Base-by-base conservation (phyloP, 2,888 invertebrate genomes). In the Harpalus rufipes region DNA sequence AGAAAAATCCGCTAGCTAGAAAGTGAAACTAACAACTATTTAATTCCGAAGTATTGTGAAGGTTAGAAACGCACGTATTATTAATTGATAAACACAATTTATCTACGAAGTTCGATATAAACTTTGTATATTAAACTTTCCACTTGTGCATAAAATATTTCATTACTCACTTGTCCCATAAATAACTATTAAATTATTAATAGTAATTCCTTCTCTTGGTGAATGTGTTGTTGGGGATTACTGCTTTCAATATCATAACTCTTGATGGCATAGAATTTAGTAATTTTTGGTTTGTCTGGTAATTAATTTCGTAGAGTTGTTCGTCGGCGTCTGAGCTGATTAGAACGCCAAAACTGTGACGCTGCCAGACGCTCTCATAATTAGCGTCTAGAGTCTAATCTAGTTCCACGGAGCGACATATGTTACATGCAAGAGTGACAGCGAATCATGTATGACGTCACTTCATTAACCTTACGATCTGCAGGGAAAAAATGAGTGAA, bases 201-300 rank as follows among this genome's bases (percentile, higher is more conserved):
- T 32, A 32, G 3, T 32, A 32, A 32, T 32, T 32, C 5, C 32
- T 32, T 6, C 5, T 32, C 6, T 32, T 32, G 32, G 32, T 32
- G 32, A 32, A 32, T 32, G 32, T 5, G 5, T 6, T 32, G 32
- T 32, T 32, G n/a, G 68, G 25, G 68, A 68, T 68, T 14, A 39
- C 41, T 32, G 39, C 68, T 68, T 68, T 68, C 39, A 65, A 25
- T 21, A 21, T 68, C 12, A n/a, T n/a, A 12, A 7, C 39, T 41
- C 39, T 68, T 68, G 32, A 39, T 68, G 41, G 32, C 16, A 68
- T 39, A 41, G 41, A 74, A 74, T 44, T 44, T 18, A 44, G 44
- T 74, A 44, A 74, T 74, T 74, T 74, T 74, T 74, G 72, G 72
- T 74, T 74, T 74, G 41, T 44, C 41, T 74, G 18, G 51, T 74